phyloP scores from a whole-genome alignment of 2,797 vertebrate genomes.

The Acropternis orthonyx region DNA sequence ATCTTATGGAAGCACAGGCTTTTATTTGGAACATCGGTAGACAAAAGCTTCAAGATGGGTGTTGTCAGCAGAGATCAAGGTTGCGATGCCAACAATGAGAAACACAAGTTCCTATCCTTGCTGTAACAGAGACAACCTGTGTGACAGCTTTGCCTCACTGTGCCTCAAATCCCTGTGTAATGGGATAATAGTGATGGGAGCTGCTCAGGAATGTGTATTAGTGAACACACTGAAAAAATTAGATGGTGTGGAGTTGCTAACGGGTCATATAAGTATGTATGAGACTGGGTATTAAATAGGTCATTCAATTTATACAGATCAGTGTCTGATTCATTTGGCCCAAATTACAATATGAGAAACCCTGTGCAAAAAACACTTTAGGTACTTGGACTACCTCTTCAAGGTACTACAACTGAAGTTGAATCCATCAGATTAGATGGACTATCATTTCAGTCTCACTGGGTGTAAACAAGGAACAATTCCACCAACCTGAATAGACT shows the following conservation, averaged over 20 bases:
- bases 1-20: not conserved
- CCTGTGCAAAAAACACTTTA: not conserved
- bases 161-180: not conserved
- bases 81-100: not conserved
- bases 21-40: not conserved
- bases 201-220: not conserved
- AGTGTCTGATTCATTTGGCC: not conserved
- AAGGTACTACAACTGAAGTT: not conserved
- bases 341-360: not conserved
- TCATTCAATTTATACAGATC: accelerated
- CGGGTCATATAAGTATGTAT: accelerated
- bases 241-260: not conserved
- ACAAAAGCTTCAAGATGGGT: not conserved
- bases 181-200: not conserved
- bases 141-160: not conserved
- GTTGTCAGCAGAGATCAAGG: not conserved
- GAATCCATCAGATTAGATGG: not conserved
- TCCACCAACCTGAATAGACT: not conserved
- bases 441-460: not conserved
- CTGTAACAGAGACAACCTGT: not conserved
- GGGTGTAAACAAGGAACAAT: not conserved
- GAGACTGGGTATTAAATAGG: not conserved
- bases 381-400: not conserved
- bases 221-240: not conserved
- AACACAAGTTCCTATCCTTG: not conserved